These are phyloP conservation scores for Tauraco hartlaubi DNA, from an alignment of 2,797 vertebrate species.

Conservation along the genomic window DNA sequence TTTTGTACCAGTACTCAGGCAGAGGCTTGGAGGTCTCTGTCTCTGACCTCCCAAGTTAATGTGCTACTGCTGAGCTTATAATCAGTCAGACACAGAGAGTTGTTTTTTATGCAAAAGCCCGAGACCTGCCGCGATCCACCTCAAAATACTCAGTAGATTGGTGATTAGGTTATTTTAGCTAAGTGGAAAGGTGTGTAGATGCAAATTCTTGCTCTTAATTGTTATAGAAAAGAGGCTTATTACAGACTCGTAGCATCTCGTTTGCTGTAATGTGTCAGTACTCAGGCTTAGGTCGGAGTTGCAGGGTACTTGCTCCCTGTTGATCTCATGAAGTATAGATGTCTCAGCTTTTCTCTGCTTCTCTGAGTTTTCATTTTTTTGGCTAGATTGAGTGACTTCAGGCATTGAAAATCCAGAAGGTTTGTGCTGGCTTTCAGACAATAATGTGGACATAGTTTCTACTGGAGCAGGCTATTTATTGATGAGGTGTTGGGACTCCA, in stretches of 20 bases:
- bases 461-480: background rate
- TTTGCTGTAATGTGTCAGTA: background rate
- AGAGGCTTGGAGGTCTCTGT: background rate
- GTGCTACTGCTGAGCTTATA: background rate
- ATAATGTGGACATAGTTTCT: background rate
- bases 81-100: background rate
- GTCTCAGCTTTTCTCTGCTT: background rate
- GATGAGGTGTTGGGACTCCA: background rate
- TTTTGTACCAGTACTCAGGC: background rate
- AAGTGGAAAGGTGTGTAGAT: background rate
- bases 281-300: rapidly evolving
- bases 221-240: background rate
- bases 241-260: background rate
- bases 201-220: background rate
- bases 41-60: background rate
- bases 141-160: background rate
- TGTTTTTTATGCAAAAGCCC: background rate
- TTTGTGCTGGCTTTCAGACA: background rate
- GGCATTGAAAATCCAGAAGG: background rate
- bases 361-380: background rate
- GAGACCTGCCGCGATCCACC: background rate
- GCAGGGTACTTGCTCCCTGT: background rate
- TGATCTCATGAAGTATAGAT: background rate
- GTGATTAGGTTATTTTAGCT: background rate
- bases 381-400: background rate